These are phyloP conservation scores for Setipinna tenuifilis DNA, from an alignment of 2,797 vertebrate species.

Conservation along the genomic window DNA sequence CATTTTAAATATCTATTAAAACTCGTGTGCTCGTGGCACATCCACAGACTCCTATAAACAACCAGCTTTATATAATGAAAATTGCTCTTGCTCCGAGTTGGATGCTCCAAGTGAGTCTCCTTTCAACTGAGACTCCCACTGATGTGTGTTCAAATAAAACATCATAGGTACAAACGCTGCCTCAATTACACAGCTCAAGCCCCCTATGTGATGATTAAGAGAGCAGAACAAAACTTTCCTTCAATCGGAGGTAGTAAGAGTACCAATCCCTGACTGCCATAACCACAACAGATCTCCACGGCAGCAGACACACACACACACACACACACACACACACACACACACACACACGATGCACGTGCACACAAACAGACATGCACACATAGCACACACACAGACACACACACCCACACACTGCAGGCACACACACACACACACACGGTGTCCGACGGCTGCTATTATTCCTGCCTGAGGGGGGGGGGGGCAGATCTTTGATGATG, in stretches of 20 bases:
- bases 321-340: too few species aligned
- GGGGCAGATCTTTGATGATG: constrained; percentile 71
- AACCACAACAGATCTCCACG: constrained; percentile 56
- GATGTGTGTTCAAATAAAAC: constrained; percentile 13
- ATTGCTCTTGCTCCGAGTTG: background rate
- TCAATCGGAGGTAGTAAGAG: constrained; percentile 40
- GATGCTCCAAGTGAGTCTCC: background rate
- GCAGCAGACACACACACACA: too few species aligned
- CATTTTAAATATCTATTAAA: background rate
- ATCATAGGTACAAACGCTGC: constrained; percentile 7
- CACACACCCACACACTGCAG: too few species aligned
- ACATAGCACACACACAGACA: too few species aligned
- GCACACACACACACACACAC: too few species aligned
- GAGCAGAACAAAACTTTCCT: constrained; percentile 56
- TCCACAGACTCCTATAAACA: constrained; percentile 4
- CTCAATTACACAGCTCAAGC: constrained; percentile 31
- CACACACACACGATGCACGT: too few species aligned
- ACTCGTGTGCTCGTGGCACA: background rate
- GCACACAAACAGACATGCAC: too few species aligned
- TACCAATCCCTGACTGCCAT: constrained; percentile 53
- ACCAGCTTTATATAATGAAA: background rate
- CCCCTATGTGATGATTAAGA: constrained; percentile 54
- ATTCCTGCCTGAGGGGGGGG: constrained; percentile 66
- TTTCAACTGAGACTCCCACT: background rate
- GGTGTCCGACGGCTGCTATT: constrained; percentile 64